Conservation (phyloP, 2,113 vertebrate genomes). For the Gambusia holbrooki region DNA sequence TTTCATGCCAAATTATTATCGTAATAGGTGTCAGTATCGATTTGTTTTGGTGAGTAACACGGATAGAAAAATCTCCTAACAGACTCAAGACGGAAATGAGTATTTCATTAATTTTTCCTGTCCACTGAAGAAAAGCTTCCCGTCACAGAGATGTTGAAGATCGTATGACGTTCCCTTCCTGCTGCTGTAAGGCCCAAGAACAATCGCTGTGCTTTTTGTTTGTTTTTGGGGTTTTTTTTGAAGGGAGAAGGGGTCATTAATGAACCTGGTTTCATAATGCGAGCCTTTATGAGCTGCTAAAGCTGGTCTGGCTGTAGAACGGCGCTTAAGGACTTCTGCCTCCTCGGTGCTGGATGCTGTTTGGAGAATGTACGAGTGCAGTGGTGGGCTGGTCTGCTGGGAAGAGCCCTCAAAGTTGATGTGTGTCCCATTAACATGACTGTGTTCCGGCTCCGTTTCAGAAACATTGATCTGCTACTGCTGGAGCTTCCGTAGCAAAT, state of each 20-base stretch:
- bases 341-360: constrained; percentile 58
- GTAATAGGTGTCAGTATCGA: constrained; percentile 42
- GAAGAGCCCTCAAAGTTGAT: constrained; percentile 77
- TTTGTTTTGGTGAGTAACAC: constrained; percentile 49
- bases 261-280: constrained; percentile 68
- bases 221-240: constrained; percentile 37
- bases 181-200: constrained; percentile 18
- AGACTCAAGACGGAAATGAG: constrained; percentile 27
- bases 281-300: constrained; percentile 39
- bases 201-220: constrained; percentile 8
- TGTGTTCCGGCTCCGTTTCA: constrained; percentile 77
- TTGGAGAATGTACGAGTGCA: constrained; percentile 50
- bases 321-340: constrained; percentile 66
- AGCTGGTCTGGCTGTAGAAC: constrained; percentile 23
- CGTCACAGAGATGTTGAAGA: constrained; percentile 35
- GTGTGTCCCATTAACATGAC: constrained; percentile 77
- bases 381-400: constrained; percentile 72
- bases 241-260: constrained; percentile 45
- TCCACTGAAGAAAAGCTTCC: constrained; percentile 54
- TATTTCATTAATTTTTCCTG: constrained; percentile 68
- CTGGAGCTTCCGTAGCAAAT: constrained; percentile 21
- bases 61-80: constrained; percentile 16
- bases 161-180: constrained; percentile 31
- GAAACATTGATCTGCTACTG: constrained; percentile 75
- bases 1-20: constrained; percentile 18